phyloP scores from a whole-genome alignment of 2,113 vertebrate genomes.

The Sinocyclocheilus grahami region DNA sequence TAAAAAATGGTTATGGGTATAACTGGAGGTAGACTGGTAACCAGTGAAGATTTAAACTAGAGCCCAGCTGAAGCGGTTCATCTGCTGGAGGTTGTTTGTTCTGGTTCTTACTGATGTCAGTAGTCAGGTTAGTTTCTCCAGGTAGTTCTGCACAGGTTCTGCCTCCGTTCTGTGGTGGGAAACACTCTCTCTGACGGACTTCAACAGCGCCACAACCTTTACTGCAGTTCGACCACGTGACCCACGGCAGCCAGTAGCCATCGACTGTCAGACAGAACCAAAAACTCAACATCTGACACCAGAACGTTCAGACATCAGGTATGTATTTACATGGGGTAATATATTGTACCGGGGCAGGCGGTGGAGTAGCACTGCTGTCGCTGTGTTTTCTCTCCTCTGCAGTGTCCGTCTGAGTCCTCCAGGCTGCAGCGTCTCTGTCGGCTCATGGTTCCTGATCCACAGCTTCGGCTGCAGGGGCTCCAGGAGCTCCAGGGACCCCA shows the following conservation, averaged over 20 bases:
- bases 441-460: slow-evolving; percentile 76
- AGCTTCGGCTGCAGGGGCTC: slow-evolving; percentile 80
- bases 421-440: slow-evolving; percentile 72
- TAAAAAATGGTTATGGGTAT: not conserved
- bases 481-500: slow-evolving; percentile 85
- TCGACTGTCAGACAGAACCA: slow-evolving; percentile 73
- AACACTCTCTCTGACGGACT: slow-evolving; percentile 77
- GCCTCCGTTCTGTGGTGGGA: slow-evolving; percentile 79
- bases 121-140: slow-evolving; percentile 54
- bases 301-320: not conserved
- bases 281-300: not conserved
- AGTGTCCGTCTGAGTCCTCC: slow-evolving; percentile 67
- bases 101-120: slow-evolving; percentile 78
- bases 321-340: not conserved
- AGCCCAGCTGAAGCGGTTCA: not conserved
- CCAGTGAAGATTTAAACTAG: not conserved
- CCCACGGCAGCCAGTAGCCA: slow-evolving; percentile 82
- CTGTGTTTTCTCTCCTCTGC: slow-evolving; percentile 74
- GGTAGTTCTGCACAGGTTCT: slow-evolving; percentile 73
- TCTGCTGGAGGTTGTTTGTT: not conserved
- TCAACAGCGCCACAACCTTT: slow-evolving; percentile 76
- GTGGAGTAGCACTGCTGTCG: slow-evolving; percentile 79
- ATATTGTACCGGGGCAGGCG: slow-evolving; percentile 78
- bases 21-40: not conserved
- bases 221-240: slow-evolving; percentile 82